Evolutionary conservation across 2,113 vertebrate species (phyloP), one percentile per base, ranked within the genome.

Genomic region (Chrysochloris asiatica): DNA sequence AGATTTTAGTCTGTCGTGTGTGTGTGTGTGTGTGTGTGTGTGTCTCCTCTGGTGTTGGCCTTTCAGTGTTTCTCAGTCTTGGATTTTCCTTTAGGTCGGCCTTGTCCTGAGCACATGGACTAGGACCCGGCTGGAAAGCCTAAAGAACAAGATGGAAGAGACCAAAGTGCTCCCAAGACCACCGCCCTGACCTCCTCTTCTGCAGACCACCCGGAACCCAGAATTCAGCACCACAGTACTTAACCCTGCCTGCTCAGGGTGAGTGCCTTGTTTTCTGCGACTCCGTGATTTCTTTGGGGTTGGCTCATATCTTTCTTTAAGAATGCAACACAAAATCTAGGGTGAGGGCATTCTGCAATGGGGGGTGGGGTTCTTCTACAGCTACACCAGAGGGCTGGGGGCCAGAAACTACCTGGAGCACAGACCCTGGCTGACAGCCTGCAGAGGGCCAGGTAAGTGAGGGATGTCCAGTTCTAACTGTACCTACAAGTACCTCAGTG

Each of bases 171-270:
- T n/a, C 52, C 7, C 0, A 45, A n/a, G 8, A 73, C 61, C 61
- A 0, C 6, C 4, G 0, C 30, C 4, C 22, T 43, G 81, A 56
- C 36, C 22, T 17, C 78, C 61, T 22, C 3, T 14, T 65, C 1
- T 0, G 4, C 26, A 0, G 4, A 30, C 12, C 47, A 1, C 71
- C 83, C 0, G 36, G 41, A 1, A 0, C 1, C 47, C 26, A 1
- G 0, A n/a, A n/a, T n/a, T n/a, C n/a, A n/a, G 48, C 22, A 54
- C 4, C 0, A 0, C 0, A 10, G 2, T 6, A 13, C 11, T 0
- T 0, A 1, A 45, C 28, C 52, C 65, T 26, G 17, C 65, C 59
- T n/a, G 85, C 36, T 11, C 24, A 1, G 75, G 92, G 95, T 95
- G 76, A 96, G 96, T 96, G 26, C 61, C 83, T 48, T 56, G 48